Percentiles rank a stretch among this genome's conserved stretches.
These are phyloP conservation scores for Bovichtus variegatus DNA, from an alignment of 2,797 vertebrate genomes.

Conservation along the genomic window DNA sequence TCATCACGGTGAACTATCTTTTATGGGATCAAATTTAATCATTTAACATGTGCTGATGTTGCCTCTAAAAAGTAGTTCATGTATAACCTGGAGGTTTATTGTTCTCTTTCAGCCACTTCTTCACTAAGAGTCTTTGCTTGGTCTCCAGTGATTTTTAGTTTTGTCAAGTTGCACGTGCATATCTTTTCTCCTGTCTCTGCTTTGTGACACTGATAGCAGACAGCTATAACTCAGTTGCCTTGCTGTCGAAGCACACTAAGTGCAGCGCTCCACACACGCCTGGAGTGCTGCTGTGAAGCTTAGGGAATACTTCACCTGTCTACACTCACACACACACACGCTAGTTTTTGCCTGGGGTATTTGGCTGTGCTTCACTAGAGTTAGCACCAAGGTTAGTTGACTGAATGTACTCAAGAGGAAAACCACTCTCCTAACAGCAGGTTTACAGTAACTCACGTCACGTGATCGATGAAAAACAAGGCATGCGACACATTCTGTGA, in stretches of 20 bases:
- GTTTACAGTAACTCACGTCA: slow-evolving; percentile 42
- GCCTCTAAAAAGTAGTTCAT: slow-evolving; percentile 24
- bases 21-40: slow-evolving; percentile 53
- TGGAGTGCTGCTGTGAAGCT: slow-evolving; percentile 64
- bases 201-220: slow-evolving; percentile 41
- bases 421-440: slow-evolving; percentile 43
- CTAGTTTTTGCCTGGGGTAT: slow-evolving; percentile 41
- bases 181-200: slow-evolving; percentile 23
- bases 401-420: slow-evolving; percentile 43
- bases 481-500: not conserved
- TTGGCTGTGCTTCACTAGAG: slow-evolving; percentile 53
- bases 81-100: slow-evolving; percentile 30
- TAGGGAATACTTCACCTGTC: slow-evolving; percentile 53
- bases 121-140: slow-evolving; percentile 26
- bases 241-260: slow-evolving; percentile 45
- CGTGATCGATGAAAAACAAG: slow-evolving; percentile 1
- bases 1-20: slow-evolving; percentile 44
- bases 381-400: slow-evolving; percentile 54
- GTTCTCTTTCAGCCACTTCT: slow-evolving; percentile 16
- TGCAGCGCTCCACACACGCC: slow-evolving; percentile 52
- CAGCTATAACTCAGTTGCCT: slow-evolving; percentile 40
- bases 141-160: slow-evolving; percentile 15
- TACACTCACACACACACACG: slow-evolving; percentile 18
- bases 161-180: slow-evolving; percentile 1
- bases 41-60: slow-evolving; percentile 39